These are phyloP conservation scores for Microcaecilia unicolor DNA, from an alignment of 2,797 vertebrate species.

Conservation along the genomic window DNA sequence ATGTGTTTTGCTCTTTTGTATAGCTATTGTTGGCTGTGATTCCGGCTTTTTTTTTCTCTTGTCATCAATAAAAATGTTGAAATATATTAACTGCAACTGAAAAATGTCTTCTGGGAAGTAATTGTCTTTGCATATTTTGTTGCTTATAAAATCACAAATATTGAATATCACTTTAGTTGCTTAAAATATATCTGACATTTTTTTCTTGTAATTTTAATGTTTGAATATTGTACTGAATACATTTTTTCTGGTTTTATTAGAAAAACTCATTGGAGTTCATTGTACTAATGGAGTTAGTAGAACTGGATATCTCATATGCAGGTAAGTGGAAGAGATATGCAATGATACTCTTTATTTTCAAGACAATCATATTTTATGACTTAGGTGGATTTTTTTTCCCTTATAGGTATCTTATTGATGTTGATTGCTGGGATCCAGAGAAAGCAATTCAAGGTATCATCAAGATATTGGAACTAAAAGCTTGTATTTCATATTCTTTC, in stretches of 20 bases:
- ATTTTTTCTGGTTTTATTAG: conserved; percentile 12
- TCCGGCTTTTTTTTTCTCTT: too few relatives aligned
- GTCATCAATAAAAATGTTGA: too few relatives aligned
- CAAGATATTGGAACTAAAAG: neutral
- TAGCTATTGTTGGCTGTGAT: too few relatives aligned
- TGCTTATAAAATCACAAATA: too few relatives aligned
- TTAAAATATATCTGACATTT: neutral
- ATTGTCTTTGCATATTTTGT: too few relatives aligned
- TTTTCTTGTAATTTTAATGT: neutral
- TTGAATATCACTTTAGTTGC: neutral
- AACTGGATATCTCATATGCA: conserved; percentile 56
- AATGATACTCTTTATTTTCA: conserved; percentile 5
- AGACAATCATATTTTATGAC: neutral
- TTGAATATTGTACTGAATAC: conserved; percentile 10
- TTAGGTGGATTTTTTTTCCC: conserved; percentile 1
- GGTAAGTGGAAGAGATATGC: conserved; percentile 34
- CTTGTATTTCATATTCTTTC: neutral
- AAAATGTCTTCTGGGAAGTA: too few relatives aligned
- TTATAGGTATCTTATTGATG: conserved; percentile 50
- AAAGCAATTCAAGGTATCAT: conserved; percentile 43
- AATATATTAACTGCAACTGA: too few relatives aligned
- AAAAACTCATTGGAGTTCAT: conserved; percentile 52
- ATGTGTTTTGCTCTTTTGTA: too few relatives aligned
- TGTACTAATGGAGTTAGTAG: conserved; percentile 57
- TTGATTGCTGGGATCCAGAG: conserved; percentile 52